These are phyloP conservation scores for Diarsia rubi DNA, from an alignment of 2,888 invertebrate genomes.

Conservation along the genomic window DNA sequence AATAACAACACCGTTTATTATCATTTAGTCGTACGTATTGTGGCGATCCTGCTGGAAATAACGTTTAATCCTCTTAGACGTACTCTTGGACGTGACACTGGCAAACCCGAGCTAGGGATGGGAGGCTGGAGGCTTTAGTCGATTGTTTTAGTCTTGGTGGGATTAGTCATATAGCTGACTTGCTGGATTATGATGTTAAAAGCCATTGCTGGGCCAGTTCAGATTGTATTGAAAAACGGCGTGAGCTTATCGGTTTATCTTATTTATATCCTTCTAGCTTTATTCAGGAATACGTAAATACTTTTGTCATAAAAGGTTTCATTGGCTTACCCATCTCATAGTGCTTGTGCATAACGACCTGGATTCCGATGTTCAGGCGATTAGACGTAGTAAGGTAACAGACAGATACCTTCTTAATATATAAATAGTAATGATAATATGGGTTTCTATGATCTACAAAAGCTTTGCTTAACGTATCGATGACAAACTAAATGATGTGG, in stretches of 20 bases:
- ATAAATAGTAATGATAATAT: not conserved
- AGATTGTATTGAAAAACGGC: not conserved
- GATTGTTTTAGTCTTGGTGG: conserved; percentile 17
- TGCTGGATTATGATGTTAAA: not conserved
- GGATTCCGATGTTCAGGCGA: not conserved
- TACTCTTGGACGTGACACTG: conserved; percentile 58
- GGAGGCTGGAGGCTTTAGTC: not conserved
- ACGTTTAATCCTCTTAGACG: conserved; percentile 57
- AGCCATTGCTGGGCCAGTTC: not conserved
- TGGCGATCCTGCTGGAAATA: conserved; percentile 52
- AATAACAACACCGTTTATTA: conserved; percentile 54
- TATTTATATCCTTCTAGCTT: not conserved
- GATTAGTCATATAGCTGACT: not conserved
- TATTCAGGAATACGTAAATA: not conserved
- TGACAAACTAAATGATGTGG: no score
- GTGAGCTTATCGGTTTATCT: not conserved
- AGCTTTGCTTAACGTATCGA: no score
- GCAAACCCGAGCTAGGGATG: conserved; percentile 51
- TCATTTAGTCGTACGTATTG: conserved; percentile 55
- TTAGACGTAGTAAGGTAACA: not conserved
- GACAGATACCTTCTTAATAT: not conserved
- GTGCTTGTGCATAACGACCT: not conserved
- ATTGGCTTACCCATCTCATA: not conserved
- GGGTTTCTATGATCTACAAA: not conserved
- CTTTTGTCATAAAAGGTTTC: not conserved